These are phyloP conservation scores for Labroides dimidiatus DNA, from an alignment of 2,797 vertebrate species.

Conservation along the genomic window DNA sequence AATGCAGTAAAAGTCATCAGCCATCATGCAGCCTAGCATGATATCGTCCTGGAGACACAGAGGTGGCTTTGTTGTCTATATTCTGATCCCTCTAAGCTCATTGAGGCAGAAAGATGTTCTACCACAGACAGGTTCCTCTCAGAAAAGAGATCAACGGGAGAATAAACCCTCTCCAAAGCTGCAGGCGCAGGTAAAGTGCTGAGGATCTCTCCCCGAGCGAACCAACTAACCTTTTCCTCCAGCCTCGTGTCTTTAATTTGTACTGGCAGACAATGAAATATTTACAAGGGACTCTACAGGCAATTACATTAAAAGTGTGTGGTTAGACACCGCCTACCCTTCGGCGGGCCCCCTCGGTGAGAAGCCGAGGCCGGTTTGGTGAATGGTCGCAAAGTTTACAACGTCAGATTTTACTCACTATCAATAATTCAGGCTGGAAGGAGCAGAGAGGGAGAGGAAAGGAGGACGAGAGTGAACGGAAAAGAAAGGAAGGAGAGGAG, in stretches of 20 bases:
- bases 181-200: slow-evolving; percentile 60
- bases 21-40: not conserved
- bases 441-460: slow-evolving; percentile 44
- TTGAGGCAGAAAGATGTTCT: slow-evolving; percentile 41
- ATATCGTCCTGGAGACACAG: not conserved
- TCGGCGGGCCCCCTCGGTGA: slow-evolving; percentile 84
- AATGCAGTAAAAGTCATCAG: not conserved
- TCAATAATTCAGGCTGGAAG: slow-evolving; percentile 89
- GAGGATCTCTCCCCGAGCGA: slow-evolving; percentile 60
- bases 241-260: slow-evolving; percentile 87
- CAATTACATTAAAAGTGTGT: slow-evolving; percentile 94
- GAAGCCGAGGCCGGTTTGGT: slow-evolving; percentile 87
- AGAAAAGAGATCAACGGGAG: not conserved
- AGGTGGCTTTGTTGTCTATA: not conserved
- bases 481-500: slow-evolving; percentile 50
- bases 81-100: slow-evolving; percentile 26
- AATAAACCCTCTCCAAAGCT: slow-evolving; percentile 43
- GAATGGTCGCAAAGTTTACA: slow-evolving; percentile 92
- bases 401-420: slow-evolving; percentile 92
- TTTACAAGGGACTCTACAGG: slow-evolving; percentile 92
- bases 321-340: slow-evolving; percentile 91
- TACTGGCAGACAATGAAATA: slow-evolving; percentile 94
- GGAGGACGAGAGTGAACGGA: slow-evolving; percentile 44
- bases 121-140: slow-evolving; percentile 7
- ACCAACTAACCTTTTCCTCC: slow-evolving; percentile 64